Evolutionary conservation across 2,113 vertebrate species (phyloP).

Genomic region (Syrmaticus mikado): DNA sequence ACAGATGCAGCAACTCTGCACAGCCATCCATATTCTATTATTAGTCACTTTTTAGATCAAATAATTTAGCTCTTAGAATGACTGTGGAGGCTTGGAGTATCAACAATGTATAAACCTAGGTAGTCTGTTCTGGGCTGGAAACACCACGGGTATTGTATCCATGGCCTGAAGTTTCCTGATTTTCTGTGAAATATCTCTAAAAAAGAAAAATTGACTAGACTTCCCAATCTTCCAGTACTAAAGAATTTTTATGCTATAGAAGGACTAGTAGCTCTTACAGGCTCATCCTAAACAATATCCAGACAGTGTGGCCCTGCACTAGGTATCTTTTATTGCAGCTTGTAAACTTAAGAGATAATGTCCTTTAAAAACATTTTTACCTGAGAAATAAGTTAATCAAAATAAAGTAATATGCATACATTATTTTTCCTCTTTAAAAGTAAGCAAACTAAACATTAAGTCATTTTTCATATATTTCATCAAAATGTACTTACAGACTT

Average conservation of each 20-base stretch:
- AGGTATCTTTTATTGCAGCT: neutral
- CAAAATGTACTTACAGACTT: constrained; percentile 88
- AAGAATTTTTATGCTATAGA: neutral
- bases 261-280: neutral
- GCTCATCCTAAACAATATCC: neutral
- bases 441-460: neutral
- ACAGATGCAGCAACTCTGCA: neutral
- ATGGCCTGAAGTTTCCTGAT: neutral
- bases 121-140: neutral
- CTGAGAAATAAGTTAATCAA: neutral
- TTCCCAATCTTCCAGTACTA: neutral
- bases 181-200: neutral
- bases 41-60: neutral
- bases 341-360: neutral
- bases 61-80: neutral
- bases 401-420: neutral
- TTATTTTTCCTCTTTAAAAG: neutral
- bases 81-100: fast-evolving
- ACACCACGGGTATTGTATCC: neutral
- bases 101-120: neutral
- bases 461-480: neutral
- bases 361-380: neutral
- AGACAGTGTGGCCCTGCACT: neutral
- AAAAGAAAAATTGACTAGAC: neutral
- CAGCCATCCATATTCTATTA: neutral